Evolutionary conservation across 2,113 vertebrate species (phyloP).

Genomic region (Xyrauchen texanus): DNA sequence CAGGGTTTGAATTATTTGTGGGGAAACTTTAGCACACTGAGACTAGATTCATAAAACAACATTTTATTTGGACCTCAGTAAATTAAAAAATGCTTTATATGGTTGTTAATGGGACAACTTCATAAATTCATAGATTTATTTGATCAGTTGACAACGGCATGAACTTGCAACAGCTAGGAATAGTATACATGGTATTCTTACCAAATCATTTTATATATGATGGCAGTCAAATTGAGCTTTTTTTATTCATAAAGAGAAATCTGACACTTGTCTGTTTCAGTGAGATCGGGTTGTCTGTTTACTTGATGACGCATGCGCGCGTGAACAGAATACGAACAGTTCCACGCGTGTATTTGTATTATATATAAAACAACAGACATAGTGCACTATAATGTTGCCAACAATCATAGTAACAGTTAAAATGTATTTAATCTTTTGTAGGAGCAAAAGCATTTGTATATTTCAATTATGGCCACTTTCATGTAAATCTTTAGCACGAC

Average conservation of each 20-base stretch:
- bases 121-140: background rate
- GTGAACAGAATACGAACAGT: too few relatives aligned
- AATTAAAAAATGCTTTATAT: conserved; percentile 8
- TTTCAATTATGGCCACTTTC: background rate
- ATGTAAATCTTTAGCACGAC: conserved; percentile 5
- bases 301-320: too few relatives aligned
- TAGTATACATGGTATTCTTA: background rate
- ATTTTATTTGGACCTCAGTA: conserved; percentile 7
- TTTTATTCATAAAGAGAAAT: background rate
- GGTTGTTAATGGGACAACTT: background rate
- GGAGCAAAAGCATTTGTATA: background rate
- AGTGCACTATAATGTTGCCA: background rate
- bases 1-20: background rate
- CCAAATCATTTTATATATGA: background rate
- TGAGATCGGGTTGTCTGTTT: too few relatives aligned
- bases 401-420: background rate
- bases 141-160: background rate
- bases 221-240: background rate
- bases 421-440: background rate
- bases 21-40: background rate
- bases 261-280: too few relatives aligned
- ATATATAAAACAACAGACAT: background rate
- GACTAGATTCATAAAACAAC: background rate
- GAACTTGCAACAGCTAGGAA: background rate
- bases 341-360: too few relatives aligned